Evolutionary conservation across 37 sponge, comb jelly and placozoan species (phyloP).

Genomic region (Tethya wilhelma): DNA sequence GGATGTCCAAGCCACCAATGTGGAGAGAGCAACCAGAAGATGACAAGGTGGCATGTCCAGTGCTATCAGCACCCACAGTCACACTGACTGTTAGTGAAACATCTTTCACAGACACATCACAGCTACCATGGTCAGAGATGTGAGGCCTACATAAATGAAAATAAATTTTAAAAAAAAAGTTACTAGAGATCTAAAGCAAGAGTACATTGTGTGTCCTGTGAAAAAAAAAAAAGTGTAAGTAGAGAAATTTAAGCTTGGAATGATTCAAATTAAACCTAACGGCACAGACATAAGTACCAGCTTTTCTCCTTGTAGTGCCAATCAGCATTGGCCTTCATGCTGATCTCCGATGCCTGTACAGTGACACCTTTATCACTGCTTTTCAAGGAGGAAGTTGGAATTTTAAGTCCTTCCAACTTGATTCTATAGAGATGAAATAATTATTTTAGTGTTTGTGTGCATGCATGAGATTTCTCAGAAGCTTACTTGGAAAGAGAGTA

Average conservation of each 20-base stretch:
- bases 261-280: too few species aligned
- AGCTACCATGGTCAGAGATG: slow-evolving; percentile 70
- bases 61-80: slow-evolving; percentile 53
- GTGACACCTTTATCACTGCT: slow-evolving; percentile 54
- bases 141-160: slow-evolving; percentile 59
- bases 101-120: slow-evolving; percentile 62
- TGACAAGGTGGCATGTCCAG: slow-evolving; percentile 77
- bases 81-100: slow-evolving; percentile 54
- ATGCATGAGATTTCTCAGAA: neutral
- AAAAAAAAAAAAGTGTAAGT: too few species aligned
- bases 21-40: slow-evolving; percentile 60
- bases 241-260: too few species aligned
- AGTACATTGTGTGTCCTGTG: neutral
- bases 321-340: slow-evolving; percentile 57
- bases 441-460: neutral
- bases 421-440: slow-evolving; percentile 56
- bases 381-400: slow-evolving; percentile 76
- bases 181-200: neutral
- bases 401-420: slow-evolving; percentile 44
- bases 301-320: slow-evolving; percentile 83
- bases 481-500: slow-evolving; percentile 63
- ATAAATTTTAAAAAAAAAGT: neutral
- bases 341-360: slow-evolving; percentile 60
- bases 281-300: slow-evolving; percentile 80
- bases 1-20: slow-evolving; percentile 74